Base-by-base conservation (phyloP, 1,140 invertebrate genomes). In the Ostrea denselamellosa region DNA sequence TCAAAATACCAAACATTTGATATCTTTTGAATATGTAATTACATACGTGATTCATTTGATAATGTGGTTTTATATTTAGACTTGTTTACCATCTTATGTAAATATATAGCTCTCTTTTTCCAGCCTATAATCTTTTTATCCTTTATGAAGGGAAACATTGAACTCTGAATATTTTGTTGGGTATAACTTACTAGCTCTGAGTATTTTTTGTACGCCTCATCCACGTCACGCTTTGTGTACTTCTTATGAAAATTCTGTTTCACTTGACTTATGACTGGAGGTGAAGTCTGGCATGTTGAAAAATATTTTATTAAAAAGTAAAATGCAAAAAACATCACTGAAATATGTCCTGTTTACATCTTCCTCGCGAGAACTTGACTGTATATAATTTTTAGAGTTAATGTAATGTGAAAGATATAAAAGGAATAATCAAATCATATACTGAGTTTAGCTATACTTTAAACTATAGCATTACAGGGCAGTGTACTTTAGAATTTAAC, bases 151-250 rank as follows among this genome's bases (percentile, higher is more conserved):
- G 56, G 0, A 19, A 17, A 17, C n/a, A 62, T 8, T 62, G 17
- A 19, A n/a, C 56, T 34, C 14, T 22, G 28, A 77, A 77, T 1
- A 34, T 4, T 77, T 22, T 77, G 14, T 0, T 77, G 7, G 52
- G 17, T 9, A 14, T 53, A 53, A 83, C 82, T 17, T 14, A 93
- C 93, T 90, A 93, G 62, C 83, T 94, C 93, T n/a, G 91, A 91
- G 87, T 93, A 94, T 85, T 91, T 91, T 85, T 88, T 92, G 34
- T 93, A 91, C 0, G 92, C 90, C 22, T 94, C 93, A n/a, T 94
- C 93, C 9, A 93, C 68, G 12, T 94, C 93, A 83, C 93, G 93
- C 88, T 93, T 94, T 25, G 89, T 88, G 85, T 93, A 94, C 83
- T 91, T 92, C 68, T 71, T 89, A 19, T 90, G 89, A 85, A 91